Percentiles rank a stretch among this genome's conserved stretches.
Evolutionary conservation across 2,888 invertebrate genomes (phyloP).

Genomic region (Alloscopus bannaensis): DNA sequence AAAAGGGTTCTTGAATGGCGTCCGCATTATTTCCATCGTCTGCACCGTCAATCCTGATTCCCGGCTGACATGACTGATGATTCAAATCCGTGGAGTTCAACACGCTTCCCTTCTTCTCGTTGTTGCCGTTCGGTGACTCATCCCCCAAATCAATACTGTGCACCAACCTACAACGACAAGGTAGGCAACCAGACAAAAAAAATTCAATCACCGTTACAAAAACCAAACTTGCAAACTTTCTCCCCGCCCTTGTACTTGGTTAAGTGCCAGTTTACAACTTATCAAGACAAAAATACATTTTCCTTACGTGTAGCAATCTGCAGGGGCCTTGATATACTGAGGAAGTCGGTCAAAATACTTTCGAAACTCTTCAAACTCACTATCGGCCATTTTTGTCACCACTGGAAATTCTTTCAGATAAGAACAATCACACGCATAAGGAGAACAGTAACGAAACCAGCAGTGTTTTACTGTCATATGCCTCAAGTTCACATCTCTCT

Average conservation of each 20-base stretch:
- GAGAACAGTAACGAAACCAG: background rate
- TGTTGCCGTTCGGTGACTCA: constrained; percentile 65
- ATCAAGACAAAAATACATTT: background rate
- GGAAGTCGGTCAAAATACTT: constrained; percentile 89
- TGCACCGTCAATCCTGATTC: constrained; percentile 21
- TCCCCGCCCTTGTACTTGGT: too few species aligned
- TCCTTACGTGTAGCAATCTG: constrained; percentile 93
- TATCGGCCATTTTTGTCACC: constrained; percentile 87
- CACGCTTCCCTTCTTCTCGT: constrained; percentile 32
- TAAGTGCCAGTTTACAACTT: too few species aligned
- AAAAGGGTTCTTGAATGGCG: constrained; percentile 71
- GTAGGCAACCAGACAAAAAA: too few species aligned
- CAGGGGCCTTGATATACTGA: constrained; percentile 85
- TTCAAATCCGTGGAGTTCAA: constrained; percentile 27
- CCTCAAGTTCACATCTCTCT: constrained; percentile 35
- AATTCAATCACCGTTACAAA: too few species aligned
- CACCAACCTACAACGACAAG: constrained; percentile 81
- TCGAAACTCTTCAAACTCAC: constrained; percentile 94
- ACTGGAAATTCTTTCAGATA: background rate
- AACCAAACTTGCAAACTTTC: too few species aligned
- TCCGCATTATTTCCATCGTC: constrained; percentile 36
- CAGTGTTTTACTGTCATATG: constrained; percentile 44
- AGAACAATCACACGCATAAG: too few species aligned
- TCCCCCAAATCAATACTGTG: constrained; percentile 87
- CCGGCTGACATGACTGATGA: constrained; percentile 24